Evolutionary conservation across 2,113 vertebrate genomes (phyloP), one percentile per base, ranked within the genome.

Genomic region (Glaucomys volans): DNA sequence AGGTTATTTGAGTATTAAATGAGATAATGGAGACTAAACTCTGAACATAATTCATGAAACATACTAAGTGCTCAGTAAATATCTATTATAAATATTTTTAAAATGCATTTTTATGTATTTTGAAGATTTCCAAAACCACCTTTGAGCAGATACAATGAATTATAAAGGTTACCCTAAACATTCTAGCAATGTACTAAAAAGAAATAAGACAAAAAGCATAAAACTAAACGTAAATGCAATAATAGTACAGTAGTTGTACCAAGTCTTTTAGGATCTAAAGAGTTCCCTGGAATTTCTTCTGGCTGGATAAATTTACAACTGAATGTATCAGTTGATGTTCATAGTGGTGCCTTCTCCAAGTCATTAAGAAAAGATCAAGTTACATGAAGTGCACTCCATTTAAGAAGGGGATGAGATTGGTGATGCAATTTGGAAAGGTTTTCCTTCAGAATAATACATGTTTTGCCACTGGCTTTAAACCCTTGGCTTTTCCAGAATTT

Each of bases 301-400:
- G 76, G 81, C 52, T 90, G 80, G 67, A 77, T 85, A 69, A 86
- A 71, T 87, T 87, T 82, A 28, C 13, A 71, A 90, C 30, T 69
- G 54, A 47, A 86, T 57, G 35, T n/a, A 82, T 67, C 50, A 86
- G 32, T 90, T 85, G 74, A 44, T 64, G 40, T 82, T 86, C 37
- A 20, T 87, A 50, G 90, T 59, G 50, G 74, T 74, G 67, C 76
- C 59, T 87, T 92, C 54, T 96, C 57, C 84, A 66, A 91, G 57
- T 85, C 87, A 80, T 85, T 57, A 84, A 92, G 84, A 80, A 93
- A 92, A 94, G 57, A 91, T 91, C 84, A 87, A 71, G 69, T 95
- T 91, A 59, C 13, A 2, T 50, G 79, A 83, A 54, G 52, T 71
- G 13, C 4, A n/a, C 1, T 94, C 79, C 22, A n/a, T 85, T 92